These are phyloP conservation scores for Pardalotus punctatus DNA, from an alignment of 2,113 vertebrate genomes.

Conservation along the genomic window DNA sequence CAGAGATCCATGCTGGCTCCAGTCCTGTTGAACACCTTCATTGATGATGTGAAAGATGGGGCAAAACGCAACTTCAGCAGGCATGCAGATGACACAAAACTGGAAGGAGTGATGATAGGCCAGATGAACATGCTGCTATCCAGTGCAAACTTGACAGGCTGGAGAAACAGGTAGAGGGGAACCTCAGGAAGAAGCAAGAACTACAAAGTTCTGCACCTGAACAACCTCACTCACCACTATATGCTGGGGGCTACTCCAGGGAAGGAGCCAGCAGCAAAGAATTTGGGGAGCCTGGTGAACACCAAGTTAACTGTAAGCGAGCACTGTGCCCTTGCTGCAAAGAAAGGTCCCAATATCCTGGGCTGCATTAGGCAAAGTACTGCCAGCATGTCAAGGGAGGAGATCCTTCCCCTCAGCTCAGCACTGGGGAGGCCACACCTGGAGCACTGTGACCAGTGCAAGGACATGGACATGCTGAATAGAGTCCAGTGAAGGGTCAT, in stretches of 20 bases:
- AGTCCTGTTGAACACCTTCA: background rate
- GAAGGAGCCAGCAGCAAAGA: background rate
- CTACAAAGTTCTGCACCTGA: background rate
- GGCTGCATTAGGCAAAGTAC: background rate
- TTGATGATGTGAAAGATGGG: background rate
- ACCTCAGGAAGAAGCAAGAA: background rate
- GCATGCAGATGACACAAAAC: background rate
- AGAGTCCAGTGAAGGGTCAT: background rate
- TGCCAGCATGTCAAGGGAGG: background rate
- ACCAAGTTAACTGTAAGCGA: background rate
- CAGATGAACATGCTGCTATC: fast-evolving
- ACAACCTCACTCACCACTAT: background rate
- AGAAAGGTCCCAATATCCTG: background rate
- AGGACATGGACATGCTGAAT: background rate
- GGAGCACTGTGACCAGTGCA: background rate
- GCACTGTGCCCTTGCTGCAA: fast-evolving
- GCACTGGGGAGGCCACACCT: background rate
- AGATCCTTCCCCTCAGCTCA: background rate
- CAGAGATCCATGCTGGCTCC: background rate
- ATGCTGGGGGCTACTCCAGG: background rate
- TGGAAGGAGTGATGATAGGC: background rate
- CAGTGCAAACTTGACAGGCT: background rate
- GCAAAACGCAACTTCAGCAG: background rate
- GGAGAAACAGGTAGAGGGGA: background rate
- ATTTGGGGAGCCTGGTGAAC: background rate